phyloP scores from a whole-genome alignment of 2,888 invertebrate species.

The Drosophila hamatofila region DNA sequence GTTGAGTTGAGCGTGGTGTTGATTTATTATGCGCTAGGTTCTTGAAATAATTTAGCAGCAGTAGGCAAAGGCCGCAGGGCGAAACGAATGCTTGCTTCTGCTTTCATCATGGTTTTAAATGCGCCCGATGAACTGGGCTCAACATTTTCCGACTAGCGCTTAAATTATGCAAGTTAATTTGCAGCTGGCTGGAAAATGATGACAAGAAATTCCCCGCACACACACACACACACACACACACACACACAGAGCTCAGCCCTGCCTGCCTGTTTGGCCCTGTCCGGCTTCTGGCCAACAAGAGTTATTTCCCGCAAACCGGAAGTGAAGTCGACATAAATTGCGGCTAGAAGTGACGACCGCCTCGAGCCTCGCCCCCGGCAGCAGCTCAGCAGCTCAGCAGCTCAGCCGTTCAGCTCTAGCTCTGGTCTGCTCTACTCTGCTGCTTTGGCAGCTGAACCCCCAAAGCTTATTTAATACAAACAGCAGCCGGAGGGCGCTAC shows the following conservation, averaged over 20 bases:
- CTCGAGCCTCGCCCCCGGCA: constrained; percentile 6
- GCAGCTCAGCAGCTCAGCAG: constrained; percentile 17
- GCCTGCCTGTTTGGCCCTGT: not conserved
- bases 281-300: constrained; percentile 60
- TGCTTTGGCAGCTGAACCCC: constrained; percentile 56
- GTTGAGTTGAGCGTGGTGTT: constrained; percentile 45
- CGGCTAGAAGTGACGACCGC: constrained; percentile 67
- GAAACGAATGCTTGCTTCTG: constrained; percentile 30
- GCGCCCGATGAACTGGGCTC: constrained; percentile 65
- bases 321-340: constrained; percentile 81
- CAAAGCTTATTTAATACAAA: constrained; percentile 58
- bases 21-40: constrained; percentile 61
- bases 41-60: constrained; percentile 59
- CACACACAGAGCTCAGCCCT: not conserved
- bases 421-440: constrained; percentile 13
- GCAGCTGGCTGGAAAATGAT: constrained; percentile 71
- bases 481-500: constrained; percentile 34
- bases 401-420: constrained; percentile 9
- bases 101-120: constrained; percentile 65
- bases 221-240: not conserved
- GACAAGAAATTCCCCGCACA: constrained; percentile 68
- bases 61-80: constrained; percentile 54
- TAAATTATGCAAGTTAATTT: constrained; percentile 80
- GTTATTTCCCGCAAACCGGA: constrained; percentile 77
- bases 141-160: constrained; percentile 67